phyloP scores from a whole-genome alignment of 1,140 invertebrate species.

The Drosophila ambigua region DNA sequence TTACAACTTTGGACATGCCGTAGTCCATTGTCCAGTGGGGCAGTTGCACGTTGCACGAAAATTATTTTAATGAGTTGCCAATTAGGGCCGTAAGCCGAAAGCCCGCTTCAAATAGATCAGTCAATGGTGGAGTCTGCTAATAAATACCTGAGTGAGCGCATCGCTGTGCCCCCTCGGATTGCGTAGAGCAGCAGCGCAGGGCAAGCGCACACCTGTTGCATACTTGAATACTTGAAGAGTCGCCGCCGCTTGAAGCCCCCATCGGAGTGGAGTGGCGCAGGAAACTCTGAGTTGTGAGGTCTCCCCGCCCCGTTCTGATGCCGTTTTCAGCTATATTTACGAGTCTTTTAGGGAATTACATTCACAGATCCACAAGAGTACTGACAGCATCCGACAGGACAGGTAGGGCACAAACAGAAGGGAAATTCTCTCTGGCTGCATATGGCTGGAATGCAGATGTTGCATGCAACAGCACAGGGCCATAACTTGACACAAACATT shows the following conservation, averaged over 20 bases:
- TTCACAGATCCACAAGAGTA: constrained; percentile 5
- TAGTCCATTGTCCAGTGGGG: constrained; percentile 53
- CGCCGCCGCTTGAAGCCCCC: constrained; percentile 10
- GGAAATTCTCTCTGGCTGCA: background rate
- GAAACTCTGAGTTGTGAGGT: background rate
- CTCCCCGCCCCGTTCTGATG: constrained; percentile 4
- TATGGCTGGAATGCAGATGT: constrained; percentile 32
- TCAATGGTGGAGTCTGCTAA: constrained; percentile 45
- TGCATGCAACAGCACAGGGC: constrained; percentile 17
- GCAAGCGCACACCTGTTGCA: constrained; percentile 66
- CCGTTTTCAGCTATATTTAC: constrained; percentile 40
- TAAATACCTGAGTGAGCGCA: constrained; percentile 57
- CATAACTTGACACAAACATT: too few species aligned
- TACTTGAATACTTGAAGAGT: constrained; percentile 53
- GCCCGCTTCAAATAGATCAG: constrained; percentile 62
- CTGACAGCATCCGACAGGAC: constrained; percentile 49
- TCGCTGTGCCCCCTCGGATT: constrained; percentile 17
- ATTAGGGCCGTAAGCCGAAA: constrained; percentile 41
- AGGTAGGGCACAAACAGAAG: constrained; percentile 12
- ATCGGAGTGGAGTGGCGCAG: too few species aligned
- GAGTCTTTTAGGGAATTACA: constrained; percentile 46
- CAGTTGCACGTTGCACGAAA: constrained; percentile 40
- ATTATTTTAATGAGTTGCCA: constrained; percentile 79
- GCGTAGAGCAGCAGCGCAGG: constrained; percentile 42
- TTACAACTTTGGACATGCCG: background rate